These are phyloP conservation scores for Mus caroli DNA, from an alignment of 2,797 vertebrate genomes.

Conservation along the genomic window DNA sequence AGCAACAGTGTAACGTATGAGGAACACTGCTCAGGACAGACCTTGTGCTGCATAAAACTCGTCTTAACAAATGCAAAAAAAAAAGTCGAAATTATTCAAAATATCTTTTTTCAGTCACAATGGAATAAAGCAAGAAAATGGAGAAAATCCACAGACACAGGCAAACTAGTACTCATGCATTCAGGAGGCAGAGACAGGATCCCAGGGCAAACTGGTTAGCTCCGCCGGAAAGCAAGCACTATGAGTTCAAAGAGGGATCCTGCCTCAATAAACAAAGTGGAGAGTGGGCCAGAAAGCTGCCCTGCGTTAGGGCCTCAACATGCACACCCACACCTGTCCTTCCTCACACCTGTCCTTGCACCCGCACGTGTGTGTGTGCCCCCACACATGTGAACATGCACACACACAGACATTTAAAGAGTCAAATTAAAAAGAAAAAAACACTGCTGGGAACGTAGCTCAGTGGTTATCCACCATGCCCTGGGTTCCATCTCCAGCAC, in stretches of 20 bases:
- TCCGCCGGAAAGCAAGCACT: background rate
- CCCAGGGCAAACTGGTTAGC: background rate
- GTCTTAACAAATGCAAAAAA: background rate
- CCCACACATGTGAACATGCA: background rate
- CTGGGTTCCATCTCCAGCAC: background rate
- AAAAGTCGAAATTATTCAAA: background rate
- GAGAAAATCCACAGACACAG: conserved; percentile 18
- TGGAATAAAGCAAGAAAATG: conserved; percentile 35
- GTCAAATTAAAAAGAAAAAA: background rate
- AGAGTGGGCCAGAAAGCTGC: background rate
- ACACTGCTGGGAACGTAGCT: background rate
- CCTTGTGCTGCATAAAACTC: background rate
- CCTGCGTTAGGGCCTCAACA: too few relatives aligned
- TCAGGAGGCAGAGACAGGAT: background rate
- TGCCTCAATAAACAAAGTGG: background rate
- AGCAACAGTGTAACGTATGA: background rate
- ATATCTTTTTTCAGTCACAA: background rate
- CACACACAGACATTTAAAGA: background rate
- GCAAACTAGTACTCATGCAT: background rate
- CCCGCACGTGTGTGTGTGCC: background rate
- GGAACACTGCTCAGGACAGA: background rate
- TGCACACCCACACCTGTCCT: background rate
- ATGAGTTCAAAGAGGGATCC: background rate
- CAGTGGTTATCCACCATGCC: background rate
- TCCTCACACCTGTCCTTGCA: background rate